Evolutionary conservation across 1,140 invertebrate genomes (phyloP), one percentile per base, ranked within the genome.

Genomic region (Leguminivora glycinivorella): DNA sequence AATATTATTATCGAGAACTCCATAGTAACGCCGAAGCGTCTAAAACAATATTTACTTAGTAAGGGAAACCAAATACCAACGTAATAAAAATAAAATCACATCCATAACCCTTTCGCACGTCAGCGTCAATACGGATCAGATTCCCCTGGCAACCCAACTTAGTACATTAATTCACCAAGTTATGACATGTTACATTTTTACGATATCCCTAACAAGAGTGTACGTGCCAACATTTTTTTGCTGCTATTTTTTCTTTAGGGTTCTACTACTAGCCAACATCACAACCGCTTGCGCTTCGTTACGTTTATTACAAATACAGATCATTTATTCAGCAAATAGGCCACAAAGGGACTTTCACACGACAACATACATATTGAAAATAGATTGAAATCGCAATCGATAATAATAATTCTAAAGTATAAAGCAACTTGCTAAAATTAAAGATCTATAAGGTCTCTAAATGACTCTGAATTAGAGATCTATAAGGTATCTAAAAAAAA

Each of bases 101-200:
- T 63, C 26, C 2, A 17, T 63, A 63, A 34, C 58, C 25, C 56
- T 63, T 63, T 6, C 56, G 58, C n/a, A 63, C 58, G 58, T 29
- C 19, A 1, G 2, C 25, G 56, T n/a, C 22, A 29, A 29, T 63
- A 63, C 12, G 26, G n/a, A 2, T 14, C n/a, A 63, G 9, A 17
- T n/a, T 63, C 58, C 58, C 10, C 26, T 17, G 29, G 17, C 58
- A 60, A n/a, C 17, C 0, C 4, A 34, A 63, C 58, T 63, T 34
- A 12, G 25, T 31, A 31, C 58, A 63, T 63, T 63, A 63, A 63
- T 63, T 31, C 14, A 63, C 14, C 26, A 63, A 63, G 58, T 63
- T 34, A 63, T 29, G 58, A 63, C 58, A 63, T 63, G 58, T 63
- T 63, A 63, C 58, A 12, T 17, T 63, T 34, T 63, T 63, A 63